Conservation (phyloP, 2,888 invertebrate species). For the Oithona nana region DNA sequence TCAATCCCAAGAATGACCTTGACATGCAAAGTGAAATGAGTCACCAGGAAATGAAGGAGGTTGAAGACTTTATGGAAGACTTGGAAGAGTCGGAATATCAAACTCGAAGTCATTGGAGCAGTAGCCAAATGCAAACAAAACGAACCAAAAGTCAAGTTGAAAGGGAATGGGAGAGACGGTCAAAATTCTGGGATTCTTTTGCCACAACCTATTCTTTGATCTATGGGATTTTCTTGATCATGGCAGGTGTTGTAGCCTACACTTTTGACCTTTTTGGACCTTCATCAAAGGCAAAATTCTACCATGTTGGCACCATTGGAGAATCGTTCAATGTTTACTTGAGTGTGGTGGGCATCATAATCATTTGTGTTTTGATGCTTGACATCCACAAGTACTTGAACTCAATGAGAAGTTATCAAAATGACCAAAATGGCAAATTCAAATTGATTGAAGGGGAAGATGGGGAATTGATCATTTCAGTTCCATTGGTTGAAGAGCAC, state of each 20-base stretch:
- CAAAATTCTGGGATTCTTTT: conserved; percentile 37
- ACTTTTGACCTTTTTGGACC: conserved; percentile 37
- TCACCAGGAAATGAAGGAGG: no score
- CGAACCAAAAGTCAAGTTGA: no score
- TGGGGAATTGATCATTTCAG: conserved; percentile 20
- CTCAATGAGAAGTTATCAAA: conserved; percentile 18
- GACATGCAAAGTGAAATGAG: no score
- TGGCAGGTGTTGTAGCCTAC: conserved; percentile 44
- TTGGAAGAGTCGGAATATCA: no score
- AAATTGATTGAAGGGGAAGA: conserved; percentile 20
- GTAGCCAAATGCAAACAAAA: no score
- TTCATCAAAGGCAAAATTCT: conserved; percentile 15
- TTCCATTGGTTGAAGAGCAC: conserved; percentile 18
- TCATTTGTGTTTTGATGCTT: conserved; percentile 39
- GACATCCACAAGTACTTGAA: conserved; percentile 39
- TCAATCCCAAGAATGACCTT: no score
- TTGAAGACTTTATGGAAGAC: no score
- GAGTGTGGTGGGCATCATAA: conserved; percentile 39
- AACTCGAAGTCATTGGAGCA: no score
- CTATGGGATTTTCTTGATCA: conserved; percentile 46
- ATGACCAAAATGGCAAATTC: conserved; percentile 18
- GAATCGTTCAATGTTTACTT: conserved; percentile 38
- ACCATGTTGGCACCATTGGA: conserved; percentile 18
- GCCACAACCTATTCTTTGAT: conserved; percentile 43
- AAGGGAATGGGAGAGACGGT: no score